Evolutionary conservation across 2,113 vertebrate species (phyloP), one percentile per base, ranked within the genome.

Genomic region (Gymnorhina tibicen): DNA sequence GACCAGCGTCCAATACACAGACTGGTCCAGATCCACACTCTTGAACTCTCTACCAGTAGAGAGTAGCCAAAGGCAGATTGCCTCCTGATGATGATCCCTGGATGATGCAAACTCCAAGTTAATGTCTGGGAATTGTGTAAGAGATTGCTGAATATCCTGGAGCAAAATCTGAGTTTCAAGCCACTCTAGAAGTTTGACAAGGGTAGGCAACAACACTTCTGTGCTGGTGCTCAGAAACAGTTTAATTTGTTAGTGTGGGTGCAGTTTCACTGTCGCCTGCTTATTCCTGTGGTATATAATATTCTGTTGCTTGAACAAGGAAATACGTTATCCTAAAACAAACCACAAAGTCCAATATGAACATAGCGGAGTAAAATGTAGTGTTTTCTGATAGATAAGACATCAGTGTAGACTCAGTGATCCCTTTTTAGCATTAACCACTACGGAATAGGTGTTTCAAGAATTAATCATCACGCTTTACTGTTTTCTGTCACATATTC

Each of bases 21-120:
- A 7, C 2, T 30, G 21, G 11, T 37, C 18, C 56, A 53, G 55
- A 87, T 49, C 11, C 41, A n/a, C 13, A 11, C 4, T 63, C 8
- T 8, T 46, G n/a, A 69, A 56, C 20, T 30, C 13, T 50, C 17
- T 72, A 73, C 15, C 17, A 89, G 10, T 12, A 56, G 18, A 60
- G 18, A 42, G 18, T 37, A 5, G 22, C 7, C 17, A 58, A 22
- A 44, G 6, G 24, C 5, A 89, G 60, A 58, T 28, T 91, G 4
- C 5, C 5, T 74, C 9, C 15, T 46, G 10, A 13, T 0, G 0
- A 42, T 26, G 14, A 53, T n/a, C 8, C 2, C 6, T 10, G 14
- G 9, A 15, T 42, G 27, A 24, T 11, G 73, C 42, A n/a, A 86
- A 80, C 6, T 68, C 30, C 13, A 35, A n/a, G 13, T 3, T 35